phyloP scores from a whole-genome alignment of 2,888 invertebrate genomes.

The Macrophya annulata region DNA sequence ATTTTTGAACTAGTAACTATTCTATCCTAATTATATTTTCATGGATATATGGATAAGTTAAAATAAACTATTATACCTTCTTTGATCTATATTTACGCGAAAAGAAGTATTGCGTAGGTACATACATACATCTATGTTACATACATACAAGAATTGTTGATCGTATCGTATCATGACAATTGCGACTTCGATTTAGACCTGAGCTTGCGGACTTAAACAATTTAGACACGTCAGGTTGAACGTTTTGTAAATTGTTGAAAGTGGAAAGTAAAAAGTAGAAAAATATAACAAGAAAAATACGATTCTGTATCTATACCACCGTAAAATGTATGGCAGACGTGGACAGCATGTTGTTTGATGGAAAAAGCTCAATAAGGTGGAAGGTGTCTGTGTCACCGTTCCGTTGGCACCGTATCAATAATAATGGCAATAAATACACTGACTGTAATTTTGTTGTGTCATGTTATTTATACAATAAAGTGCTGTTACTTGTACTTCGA shows the following conservation, averaged over 20 bases:
- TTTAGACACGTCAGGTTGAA: background rate
- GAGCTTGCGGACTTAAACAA: background rate
- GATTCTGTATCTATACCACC: background rate
- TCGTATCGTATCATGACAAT: background rate
- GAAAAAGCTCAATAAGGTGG: background rate
- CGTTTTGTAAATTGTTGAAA: slow-evolving; percentile 15
- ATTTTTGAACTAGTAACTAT: background rate
- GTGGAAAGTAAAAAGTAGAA: background rate
- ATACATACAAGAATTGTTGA: background rate
- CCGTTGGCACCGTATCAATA: slow-evolving; percentile 40
- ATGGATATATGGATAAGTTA: background rate
- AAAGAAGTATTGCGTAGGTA: slow-evolving; percentile 21
- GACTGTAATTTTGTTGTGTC: background rate
- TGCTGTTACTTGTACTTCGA: background rate
- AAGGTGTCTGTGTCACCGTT: background rate
- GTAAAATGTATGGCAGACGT: background rate
- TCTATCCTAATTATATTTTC: background rate
- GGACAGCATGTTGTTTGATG: background rate
- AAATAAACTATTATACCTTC: slow-evolving; percentile 2
- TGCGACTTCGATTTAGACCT: background rate
- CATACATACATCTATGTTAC: too few relatives aligned
- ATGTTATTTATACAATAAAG: background rate
- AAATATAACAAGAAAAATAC: background rate
- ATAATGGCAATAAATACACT: background rate
- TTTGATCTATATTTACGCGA: slow-evolving; percentile 1